These are phyloP conservation scores for Rhea pennata DNA, from an alignment of 2,113 vertebrate species.

Conservation along the genomic window DNA sequence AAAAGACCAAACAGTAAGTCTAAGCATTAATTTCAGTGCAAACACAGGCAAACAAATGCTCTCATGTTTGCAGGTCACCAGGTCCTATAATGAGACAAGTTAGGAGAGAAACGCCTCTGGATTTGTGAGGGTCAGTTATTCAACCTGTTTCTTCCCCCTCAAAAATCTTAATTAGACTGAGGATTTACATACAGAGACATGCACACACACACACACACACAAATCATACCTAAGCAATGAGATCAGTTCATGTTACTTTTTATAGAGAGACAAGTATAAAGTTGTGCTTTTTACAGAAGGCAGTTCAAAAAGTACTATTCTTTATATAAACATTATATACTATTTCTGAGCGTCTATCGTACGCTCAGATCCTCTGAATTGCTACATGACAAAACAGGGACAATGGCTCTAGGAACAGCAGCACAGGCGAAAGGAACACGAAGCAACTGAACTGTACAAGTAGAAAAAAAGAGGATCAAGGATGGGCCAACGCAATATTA, in stretches of 20 bases:
- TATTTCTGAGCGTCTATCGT: background rate
- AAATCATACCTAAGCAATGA: background rate
- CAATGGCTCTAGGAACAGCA: background rate
- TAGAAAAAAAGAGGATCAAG: background rate
- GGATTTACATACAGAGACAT: background rate
- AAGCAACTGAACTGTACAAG: background rate
- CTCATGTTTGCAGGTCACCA: background rate
- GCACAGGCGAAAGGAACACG: background rate
- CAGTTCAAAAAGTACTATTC: background rate
- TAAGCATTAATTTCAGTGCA: background rate
- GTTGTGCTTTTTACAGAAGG: background rate
- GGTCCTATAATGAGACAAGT: background rate
- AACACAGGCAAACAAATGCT: background rate
- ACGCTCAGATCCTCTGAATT: background rate
- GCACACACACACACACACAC: background rate
- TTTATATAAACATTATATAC: no score
- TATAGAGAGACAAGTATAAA: background rate
- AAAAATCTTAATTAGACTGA: background rate
- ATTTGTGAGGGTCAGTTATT: background rate
- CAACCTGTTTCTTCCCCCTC: background rate
- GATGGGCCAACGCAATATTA: accelerated
- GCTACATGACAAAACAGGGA: background rate
- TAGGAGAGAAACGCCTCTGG: background rate
- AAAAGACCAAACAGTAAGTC: background rate
- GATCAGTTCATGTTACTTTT: background rate